Evolutionary conservation across 2,113 vertebrate species (phyloP).

Genomic region (Silurus asotus): DNA sequence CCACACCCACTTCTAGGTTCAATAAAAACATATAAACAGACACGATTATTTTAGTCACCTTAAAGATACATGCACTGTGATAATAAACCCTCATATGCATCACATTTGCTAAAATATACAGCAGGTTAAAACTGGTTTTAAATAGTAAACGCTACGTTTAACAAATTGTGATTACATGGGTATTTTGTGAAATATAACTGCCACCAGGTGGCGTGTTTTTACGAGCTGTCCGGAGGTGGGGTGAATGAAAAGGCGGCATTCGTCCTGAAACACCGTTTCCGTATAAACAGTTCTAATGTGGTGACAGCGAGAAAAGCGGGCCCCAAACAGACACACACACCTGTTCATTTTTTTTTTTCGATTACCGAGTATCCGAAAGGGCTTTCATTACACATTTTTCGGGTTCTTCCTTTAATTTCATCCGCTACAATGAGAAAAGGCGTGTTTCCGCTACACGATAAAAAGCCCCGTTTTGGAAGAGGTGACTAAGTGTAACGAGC

Average conservation of each 20-base stretch:
- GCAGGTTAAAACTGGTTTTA: too few relatives aligned
- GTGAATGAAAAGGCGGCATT: constrained; percentile 3
- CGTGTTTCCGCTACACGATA: background rate
- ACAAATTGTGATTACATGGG: too few relatives aligned
- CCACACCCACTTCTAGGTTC: background rate
- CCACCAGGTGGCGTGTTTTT: background rate
- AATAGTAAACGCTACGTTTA: background rate
- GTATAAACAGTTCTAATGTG: background rate
- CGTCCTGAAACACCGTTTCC: background rate
- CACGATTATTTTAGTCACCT: background rate
- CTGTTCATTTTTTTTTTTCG: background rate
- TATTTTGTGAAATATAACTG: background rate
- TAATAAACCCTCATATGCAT: background rate
- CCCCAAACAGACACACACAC: background rate
- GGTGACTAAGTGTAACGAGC: background rate
- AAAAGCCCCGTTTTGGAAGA: too few relatives aligned
- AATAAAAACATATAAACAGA: background rate
- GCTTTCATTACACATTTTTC: background rate
- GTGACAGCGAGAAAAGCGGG: background rate
- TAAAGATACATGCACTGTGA: background rate
- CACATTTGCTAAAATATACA: background rate
- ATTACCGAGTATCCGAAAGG: background rate
- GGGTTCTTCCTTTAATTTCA: background rate
- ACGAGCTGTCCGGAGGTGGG: background rate
- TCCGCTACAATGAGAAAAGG: background rate